phyloP scores from a whole-genome alignment of 2,797 vertebrate species.

The Trichosurus vulpecula region DNA sequence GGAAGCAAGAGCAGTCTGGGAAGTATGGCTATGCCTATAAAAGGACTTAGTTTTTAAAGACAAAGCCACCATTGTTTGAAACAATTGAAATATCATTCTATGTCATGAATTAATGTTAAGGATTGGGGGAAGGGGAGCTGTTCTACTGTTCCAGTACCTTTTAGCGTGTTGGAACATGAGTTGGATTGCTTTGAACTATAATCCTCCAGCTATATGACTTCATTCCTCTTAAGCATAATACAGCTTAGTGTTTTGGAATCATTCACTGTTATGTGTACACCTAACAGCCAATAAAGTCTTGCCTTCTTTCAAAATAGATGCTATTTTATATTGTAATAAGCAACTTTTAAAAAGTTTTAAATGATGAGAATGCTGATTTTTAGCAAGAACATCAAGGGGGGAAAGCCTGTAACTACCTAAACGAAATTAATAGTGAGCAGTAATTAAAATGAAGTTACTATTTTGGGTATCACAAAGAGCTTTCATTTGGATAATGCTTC shows the following conservation, averaged over 20 bases:
- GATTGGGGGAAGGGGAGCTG: background rate
- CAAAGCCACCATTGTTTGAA: constrained; percentile 66
- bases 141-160: constrained; percentile 42
- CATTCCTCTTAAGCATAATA: constrained; percentile 4
- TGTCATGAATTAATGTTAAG: constrained; percentile 41
- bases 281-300: constrained; percentile 47
- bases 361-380: constrained; percentile 44
- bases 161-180: constrained; percentile 61
- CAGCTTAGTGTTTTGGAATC: background rate
- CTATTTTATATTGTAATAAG: constrained; percentile 51
- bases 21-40: background rate
- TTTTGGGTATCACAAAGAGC: background rate
- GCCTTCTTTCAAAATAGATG: constrained; percentile 27
- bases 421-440: constrained; percentile 40
- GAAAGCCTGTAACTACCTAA: constrained; percentile 32
- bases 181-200: constrained; percentile 56
- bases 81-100: constrained; percentile 22
- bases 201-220: constrained; percentile 24
- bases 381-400: constrained; percentile 1
- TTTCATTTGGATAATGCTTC: background rate
- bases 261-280: constrained; percentile 59
- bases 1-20: constrained; percentile 47
- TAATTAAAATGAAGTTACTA: background rate
- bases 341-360: constrained; percentile 58
- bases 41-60: constrained; percentile 50